These are phyloP conservation scores for Lithobates sylvaticus DNA, from an alignment of 2,797 vertebrate species.

Conservation along the genomic window DNA sequence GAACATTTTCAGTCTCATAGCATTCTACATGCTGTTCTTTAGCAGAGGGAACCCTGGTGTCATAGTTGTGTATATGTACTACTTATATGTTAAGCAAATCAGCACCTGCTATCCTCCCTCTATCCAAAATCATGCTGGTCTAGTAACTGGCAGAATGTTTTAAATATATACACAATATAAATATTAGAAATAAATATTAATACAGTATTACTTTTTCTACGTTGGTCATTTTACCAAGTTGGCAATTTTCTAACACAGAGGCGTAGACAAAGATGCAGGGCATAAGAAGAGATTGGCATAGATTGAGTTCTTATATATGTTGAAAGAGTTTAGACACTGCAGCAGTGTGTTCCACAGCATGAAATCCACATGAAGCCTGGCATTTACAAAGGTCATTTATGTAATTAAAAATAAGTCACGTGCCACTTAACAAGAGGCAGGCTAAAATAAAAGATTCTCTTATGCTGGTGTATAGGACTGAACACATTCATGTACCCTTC, in stretches of 20 bases:
- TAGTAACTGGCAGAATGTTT: not conserved
- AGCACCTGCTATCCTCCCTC: too few relatives aligned
- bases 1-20: not conserved
- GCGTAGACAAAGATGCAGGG: not conserved
- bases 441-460: conserved; percentile 37
- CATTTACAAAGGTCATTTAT: conserved; percentile 58
- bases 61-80: too few relatives aligned
- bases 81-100: too few relatives aligned
- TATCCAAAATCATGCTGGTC: not conserved
- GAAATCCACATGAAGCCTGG: conserved; percentile 50
- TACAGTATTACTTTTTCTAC: not conserved
- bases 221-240: not conserved
- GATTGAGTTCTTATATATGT: conserved; percentile 5
- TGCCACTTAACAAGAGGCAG: conserved; percentile 38
- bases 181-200: not conserved
- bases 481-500: conserved; percentile 15
- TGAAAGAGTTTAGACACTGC: conserved; percentile 28
- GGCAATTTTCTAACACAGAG: not conserved
- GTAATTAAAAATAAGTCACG: conserved; percentile 49
- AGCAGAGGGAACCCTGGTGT: not conserved
- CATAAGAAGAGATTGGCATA: conserved; percentile 4
- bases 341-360: conserved; percentile 47
- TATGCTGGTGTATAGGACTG: conserved; percentile 4
- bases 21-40: not conserved
- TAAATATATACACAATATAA: not conserved